phyloP scores from a whole-genome alignment of 2,113 vertebrate species.

The Sylvilagus bachmani region DNA sequence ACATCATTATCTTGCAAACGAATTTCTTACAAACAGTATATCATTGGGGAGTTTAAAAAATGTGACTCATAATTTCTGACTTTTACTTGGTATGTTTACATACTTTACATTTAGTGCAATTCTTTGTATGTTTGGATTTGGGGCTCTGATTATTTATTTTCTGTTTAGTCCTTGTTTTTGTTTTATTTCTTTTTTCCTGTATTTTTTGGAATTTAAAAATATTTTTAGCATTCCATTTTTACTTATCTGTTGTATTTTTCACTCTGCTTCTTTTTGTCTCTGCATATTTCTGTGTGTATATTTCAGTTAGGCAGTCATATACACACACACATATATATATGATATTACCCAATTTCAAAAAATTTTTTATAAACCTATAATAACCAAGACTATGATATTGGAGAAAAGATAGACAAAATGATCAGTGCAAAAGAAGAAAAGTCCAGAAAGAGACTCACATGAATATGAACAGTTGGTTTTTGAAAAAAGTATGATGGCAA shows the following conservation, averaged over 20 bases:
- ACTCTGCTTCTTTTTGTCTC: neutral
- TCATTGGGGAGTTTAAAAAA: neutral
- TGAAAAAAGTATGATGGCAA: neutral
- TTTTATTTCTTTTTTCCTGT: neutral
- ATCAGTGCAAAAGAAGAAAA: neutral
- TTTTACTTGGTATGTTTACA: neutral
- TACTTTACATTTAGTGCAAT: neutral
- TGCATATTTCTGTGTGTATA: neutral
- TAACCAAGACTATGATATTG: neutral
- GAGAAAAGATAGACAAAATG: neutral
- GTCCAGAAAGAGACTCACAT: neutral
- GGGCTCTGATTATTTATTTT: neutral
- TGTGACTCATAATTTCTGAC: neutral
- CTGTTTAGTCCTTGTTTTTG: neutral
- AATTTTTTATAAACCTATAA: neutral
- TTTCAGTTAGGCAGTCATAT: neutral
- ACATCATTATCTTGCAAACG: neutral
- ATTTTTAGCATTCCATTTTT: neutral
- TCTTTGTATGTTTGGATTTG: neutral
- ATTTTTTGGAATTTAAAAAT: neutral
- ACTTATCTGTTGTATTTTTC: neutral
- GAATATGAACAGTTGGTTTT: neutral
- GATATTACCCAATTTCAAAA: neutral
- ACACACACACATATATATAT: neutral
- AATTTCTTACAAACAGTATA: neutral